Evolutionary conservation across 1,140 invertebrate genomes (phyloP).

Genomic region (Harlomillsia oculata): DNA sequence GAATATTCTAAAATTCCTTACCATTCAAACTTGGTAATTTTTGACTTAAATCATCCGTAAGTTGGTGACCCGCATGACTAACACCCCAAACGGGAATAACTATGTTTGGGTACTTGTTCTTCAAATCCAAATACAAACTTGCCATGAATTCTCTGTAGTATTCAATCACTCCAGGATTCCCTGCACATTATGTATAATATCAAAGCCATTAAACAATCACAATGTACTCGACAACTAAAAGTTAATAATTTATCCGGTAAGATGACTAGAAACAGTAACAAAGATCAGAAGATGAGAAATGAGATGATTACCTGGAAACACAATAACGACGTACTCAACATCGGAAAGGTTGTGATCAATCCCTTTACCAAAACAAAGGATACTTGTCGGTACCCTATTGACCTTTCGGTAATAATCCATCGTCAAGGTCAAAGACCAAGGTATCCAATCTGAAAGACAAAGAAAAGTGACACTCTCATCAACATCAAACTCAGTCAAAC

Average conservation of each 20-base stretch:
- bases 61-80: slow-evolving; percentile 54
- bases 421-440: neutral
- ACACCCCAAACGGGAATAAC: slow-evolving; percentile 60
- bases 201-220: too few relatives aligned
- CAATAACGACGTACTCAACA: slow-evolving; percentile 40
- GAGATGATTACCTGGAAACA: slow-evolving; percentile 43
- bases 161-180: slow-evolving; percentile 59
- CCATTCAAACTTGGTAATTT: slow-evolving; percentile 34
- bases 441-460: too few relatives aligned
- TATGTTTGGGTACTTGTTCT: slow-evolving; percentile 33
- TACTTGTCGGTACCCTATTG: slow-evolving; percentile 54
- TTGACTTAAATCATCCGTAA: slow-evolving; percentile 33
- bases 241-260: neutral
- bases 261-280: neutral
- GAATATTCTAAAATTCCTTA: slow-evolving; percentile 21
- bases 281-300: neutral
- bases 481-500: too few relatives aligned
- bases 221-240: neutral
- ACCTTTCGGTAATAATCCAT: slow-evolving; percentile 48
- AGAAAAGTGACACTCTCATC: too few relatives aligned
- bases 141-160: slow-evolving; percentile 64
- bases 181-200: too few relatives aligned
- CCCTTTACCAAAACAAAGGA: slow-evolving; percentile 57
- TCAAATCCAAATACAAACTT: slow-evolving; percentile 47
- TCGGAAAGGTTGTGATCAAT: slow-evolving; percentile 49